Evolutionary conservation across 53 echinoderm and acorn worm species (phyloP), one percentile per base, ranked within the genome.

Genomic region (Zoroaster sp.): DNA sequence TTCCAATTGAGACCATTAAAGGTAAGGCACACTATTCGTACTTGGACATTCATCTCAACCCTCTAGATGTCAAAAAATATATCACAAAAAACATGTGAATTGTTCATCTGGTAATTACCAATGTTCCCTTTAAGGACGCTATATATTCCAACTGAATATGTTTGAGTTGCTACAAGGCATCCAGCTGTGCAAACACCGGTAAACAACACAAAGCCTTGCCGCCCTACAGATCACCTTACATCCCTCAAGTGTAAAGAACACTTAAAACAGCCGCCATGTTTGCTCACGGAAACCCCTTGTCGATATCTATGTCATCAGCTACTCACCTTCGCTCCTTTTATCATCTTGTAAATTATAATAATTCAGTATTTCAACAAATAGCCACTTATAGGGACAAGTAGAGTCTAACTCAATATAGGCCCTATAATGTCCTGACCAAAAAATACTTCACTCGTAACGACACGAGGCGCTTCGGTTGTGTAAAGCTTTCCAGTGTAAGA

Each of bases 181-280:
- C 28, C 81, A 81, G 68, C 81, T 81, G 81, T 38, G 38, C 42
- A 81, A 67, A 67, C 67, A 81, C 81, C 1, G 66, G 68, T 42
- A 46, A 47, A 81, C 34, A 63, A 2, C 13, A 15, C 25, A 44
- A 3, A 43, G 66, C 30, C 10, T 20, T 32, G 37, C 63, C 11
- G 17, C 17, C 21, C 25, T 51, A 33, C 54, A n/a, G 55, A 36
- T 35, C 21, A 53, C 15, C 3, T 15, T 55, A 1, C 6, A 3
- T 15, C 55, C 37, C 55, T 28, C 10, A n/a, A 59, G 63, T 36
- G 21, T 3, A 78, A 39, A 78, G 55, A 35, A 77, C 80, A 68
- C 82, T 69, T 74, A 31, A 82, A 66, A 43, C 42, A 66, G 25
- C 49, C 49, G 71, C 52, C 71, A 36, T 85, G 34, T 85, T 85